Evolutionary conservation across 2,797 vertebrate genomes (phyloP).

Genomic region (Oceanodroma leucorhoa): DNA sequence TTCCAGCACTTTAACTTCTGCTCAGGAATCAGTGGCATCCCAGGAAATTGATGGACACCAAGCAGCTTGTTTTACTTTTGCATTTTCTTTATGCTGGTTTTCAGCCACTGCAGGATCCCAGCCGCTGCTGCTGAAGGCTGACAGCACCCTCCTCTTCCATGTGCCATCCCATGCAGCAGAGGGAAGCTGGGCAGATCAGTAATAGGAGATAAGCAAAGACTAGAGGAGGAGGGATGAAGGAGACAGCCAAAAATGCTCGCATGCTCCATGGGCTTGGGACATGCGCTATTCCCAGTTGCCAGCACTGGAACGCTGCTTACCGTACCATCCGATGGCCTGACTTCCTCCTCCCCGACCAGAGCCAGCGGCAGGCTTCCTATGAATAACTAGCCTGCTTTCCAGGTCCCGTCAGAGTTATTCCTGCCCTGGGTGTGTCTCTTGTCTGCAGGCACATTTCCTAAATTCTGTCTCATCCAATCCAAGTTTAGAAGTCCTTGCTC

Average conservation of each 20-base stretch:
- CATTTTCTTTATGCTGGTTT: background rate
- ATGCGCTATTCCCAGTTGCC: background rate
- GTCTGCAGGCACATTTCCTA: background rate
- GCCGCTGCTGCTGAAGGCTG: background rate
- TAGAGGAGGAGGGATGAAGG: background rate
- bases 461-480: background rate
- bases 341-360: background rate
- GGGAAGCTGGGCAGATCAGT: background rate
- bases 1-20: background rate
- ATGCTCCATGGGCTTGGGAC: background rate
- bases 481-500: background rate
- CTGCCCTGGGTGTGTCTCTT: background rate
- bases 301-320: background rate
- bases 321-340: background rate
- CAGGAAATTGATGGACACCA: background rate
- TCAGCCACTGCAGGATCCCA: background rate
- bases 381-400: conserved; percentile 26
- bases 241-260: background rate
- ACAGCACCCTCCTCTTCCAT: background rate
- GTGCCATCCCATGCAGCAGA: background rate
- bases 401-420: background rate
- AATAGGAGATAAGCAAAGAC: background rate
- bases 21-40: background rate
- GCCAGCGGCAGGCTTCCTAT: background rate
- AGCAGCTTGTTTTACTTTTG: background rate